These are phyloP conservation scores for Cerceris ruficornis DNA, from an alignment of 2,888 invertebrate genomes.

Conservation along the genomic window DNA sequence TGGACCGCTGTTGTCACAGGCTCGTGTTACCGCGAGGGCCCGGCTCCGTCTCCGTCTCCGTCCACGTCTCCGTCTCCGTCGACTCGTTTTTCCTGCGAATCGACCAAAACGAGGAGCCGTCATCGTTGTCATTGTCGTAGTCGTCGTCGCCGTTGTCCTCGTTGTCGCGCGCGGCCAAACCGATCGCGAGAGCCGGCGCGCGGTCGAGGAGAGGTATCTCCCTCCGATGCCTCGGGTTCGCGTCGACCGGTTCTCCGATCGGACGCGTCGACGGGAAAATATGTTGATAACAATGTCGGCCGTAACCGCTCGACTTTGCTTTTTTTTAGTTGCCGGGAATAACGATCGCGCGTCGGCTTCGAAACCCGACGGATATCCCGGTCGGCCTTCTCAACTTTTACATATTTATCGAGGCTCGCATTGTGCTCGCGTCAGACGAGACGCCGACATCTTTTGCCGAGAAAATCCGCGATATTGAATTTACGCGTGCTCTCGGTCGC, in stretches of 20 bases:
- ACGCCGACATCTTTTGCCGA: conserved; percentile 68
- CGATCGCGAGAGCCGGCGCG: background rate
- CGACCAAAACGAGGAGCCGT: conserved; percentile 57
- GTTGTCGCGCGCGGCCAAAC: too few species aligned
- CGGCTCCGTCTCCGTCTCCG: conserved; percentile 60
- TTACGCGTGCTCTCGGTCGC: conserved; percentile 20
- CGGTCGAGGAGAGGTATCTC: too few species aligned
- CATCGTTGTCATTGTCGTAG: conserved; percentile 15
- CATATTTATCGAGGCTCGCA: conserved; percentile 75
- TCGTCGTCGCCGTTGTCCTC: conserved; percentile 16
- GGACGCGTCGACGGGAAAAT: too few species aligned
- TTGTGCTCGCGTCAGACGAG: conserved; percentile 73
- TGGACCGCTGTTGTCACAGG: conserved; percentile 81
- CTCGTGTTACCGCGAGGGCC: conserved; percentile 79
- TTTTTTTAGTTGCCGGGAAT: conserved; percentile 29
- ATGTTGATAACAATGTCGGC: too few species aligned
- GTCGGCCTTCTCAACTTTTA: conserved; percentile 70
- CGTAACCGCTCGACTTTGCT: background rate
- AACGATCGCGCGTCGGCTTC: conserved; percentile 36
- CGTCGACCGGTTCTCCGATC: too few species aligned
- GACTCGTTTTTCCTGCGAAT: conserved; percentile 71
- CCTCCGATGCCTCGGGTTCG: too few species aligned
- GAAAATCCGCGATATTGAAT: conserved; percentile 69
- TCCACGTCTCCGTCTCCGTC: conserved; percentile 21
- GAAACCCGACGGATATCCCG: conserved; percentile 51